Conservation (phyloP, 2,888 invertebrate species). For the Rhabditophanes sp. region DNA sequence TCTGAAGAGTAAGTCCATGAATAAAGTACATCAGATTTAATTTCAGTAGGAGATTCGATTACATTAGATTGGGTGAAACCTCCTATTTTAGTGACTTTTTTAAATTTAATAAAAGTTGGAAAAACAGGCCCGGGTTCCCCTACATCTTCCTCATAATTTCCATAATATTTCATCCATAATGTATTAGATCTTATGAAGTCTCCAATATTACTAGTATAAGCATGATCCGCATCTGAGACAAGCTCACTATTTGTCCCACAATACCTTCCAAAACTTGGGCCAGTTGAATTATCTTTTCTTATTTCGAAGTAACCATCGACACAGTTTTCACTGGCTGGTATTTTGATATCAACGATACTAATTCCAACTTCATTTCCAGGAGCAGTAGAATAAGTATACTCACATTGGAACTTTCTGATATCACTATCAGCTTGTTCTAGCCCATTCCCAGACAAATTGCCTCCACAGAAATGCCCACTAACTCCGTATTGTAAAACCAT, state of each 20-base stretch:
- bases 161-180: constrained; percentile 8
- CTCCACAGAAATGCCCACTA: constrained; percentile 4
- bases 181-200: too few species aligned
- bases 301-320: constrained; percentile 30
- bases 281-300: constrained; percentile 20
- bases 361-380: constrained; percentile 17
- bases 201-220: constrained; percentile 4
- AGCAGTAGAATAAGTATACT: constrained; percentile 15
- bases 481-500: too few species aligned
- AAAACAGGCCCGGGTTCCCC: background rate
- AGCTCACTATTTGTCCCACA: constrained; percentile 9
- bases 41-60: constrained; percentile 3
- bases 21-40: too few species aligned
- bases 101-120: constrained; percentile 6
- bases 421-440: too few species aligned
- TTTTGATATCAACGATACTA: constrained; percentile 6
- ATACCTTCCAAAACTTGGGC: constrained; percentile 18
- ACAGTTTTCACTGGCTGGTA: constrained; percentile 21
- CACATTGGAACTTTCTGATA: constrained; percentile 24
- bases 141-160: constrained; percentile 7
- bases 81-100: background rate
- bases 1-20: too few species aligned
- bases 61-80: background rate
- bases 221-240: constrained; percentile 1
- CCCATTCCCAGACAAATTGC: too few species aligned